phyloP scores from a whole-genome alignment of 1,140 invertebrate genomes.

The Pseudoatta argentina region DNA sequence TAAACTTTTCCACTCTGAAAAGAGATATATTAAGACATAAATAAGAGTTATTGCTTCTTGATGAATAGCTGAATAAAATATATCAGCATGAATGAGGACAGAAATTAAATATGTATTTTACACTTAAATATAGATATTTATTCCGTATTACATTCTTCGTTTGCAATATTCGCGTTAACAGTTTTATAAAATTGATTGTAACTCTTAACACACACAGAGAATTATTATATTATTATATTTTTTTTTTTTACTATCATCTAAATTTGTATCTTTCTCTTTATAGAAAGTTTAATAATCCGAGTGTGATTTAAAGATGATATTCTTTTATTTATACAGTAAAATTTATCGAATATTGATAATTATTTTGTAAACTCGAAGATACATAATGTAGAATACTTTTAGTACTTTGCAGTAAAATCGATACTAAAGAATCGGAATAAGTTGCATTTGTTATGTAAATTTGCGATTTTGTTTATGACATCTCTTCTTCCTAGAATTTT shows the following conservation, averaged over 20 bases:
- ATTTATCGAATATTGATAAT: neutral
- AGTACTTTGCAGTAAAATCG: neutral
- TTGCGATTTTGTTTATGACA: constrained; percentile 26
- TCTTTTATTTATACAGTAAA: neutral
- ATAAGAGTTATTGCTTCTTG: neutral
- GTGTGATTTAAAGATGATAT: neutral
- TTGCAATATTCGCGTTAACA: neutral
- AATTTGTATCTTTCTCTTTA: neutral
- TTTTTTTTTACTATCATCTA: neutral
- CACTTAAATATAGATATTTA: neutral
- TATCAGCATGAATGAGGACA: neutral
- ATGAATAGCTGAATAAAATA: neutral
- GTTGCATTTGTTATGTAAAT: neutral
- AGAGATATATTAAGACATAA: neutral
- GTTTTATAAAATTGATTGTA: neutral
- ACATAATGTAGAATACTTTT: neutral
- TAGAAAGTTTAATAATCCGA: neutral
- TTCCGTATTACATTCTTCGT: neutral
- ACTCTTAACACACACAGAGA: neutral
- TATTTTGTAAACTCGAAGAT: neutral
- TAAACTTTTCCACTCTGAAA: neutral
- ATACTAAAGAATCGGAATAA: neutral
- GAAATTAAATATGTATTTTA: neutral
- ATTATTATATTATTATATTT: neutral
- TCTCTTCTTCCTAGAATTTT: constrained; percentile 8